phyloP scores from a whole-genome alignment of 1,140 invertebrate species.

The Hyphantria cunea region DNA sequence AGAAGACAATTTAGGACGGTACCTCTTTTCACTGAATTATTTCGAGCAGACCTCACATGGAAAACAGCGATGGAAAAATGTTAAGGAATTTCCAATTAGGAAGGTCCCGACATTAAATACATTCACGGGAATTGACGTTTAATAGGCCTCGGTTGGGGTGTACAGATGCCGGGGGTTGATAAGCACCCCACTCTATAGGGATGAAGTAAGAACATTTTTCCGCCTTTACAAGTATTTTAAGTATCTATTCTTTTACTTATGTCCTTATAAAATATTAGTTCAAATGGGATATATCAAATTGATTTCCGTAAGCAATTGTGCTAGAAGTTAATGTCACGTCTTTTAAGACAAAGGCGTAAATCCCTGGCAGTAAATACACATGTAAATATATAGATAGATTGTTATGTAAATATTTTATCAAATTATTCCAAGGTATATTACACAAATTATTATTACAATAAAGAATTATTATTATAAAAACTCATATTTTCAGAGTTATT shows the following conservation, averaged over 20 bases:
- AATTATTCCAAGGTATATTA: too few species aligned
- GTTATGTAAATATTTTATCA: too few species aligned
- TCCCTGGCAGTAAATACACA: too few species aligned
- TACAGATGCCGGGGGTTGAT: not conserved
- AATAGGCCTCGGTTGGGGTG: not conserved
- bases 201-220: conserved; percentile 8
- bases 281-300: too few species aligned
- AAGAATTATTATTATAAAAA: too few species aligned
- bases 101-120: not conserved
- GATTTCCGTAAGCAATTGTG: too few species aligned
- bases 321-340: too few species aligned
- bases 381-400: too few species aligned
- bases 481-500: too few species aligned
- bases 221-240: conserved; percentile 2
- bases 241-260: not conserved
- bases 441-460: too few species aligned
- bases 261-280: not conserved
- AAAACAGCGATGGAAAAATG: not conserved
- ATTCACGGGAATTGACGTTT: not conserved
- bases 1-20: not conserved
- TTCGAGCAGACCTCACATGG: not conserved
- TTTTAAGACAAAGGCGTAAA: too few species aligned
- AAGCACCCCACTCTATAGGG: not conserved
- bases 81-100: not conserved
- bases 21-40: not conserved